phyloP scores from a whole-genome alignment of 1,140 invertebrate genomes.

The Trachymyrmex cornetzi region DNA sequence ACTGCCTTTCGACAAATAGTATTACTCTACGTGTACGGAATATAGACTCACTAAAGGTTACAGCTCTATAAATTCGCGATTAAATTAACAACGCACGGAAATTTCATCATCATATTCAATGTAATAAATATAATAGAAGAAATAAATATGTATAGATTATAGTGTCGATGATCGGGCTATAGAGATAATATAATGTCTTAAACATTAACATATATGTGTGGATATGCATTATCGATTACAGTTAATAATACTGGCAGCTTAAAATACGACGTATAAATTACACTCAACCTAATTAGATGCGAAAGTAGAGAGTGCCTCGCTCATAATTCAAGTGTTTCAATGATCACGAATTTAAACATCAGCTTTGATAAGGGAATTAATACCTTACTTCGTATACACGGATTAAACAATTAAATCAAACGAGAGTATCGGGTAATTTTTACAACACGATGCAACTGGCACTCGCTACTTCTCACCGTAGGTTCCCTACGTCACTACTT shows the following conservation, averaged over 20 bases:
- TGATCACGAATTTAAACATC: background rate
- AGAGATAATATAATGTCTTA: constrained; percentile 77
- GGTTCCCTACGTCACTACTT: constrained; percentile 37
- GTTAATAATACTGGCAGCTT: constrained; percentile 85
- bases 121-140: constrained; percentile 77
- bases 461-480: constrained; percentile 61
- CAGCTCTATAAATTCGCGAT: constrained; percentile 73
- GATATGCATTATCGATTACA: constrained; percentile 84
- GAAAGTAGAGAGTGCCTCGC: constrained; percentile 65
- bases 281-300: constrained; percentile 63
- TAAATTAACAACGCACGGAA: constrained; percentile 76
- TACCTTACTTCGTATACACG: background rate
- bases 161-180: constrained; percentile 73
- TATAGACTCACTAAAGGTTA: constrained; percentile 76
- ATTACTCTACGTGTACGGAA: constrained; percentile 63
- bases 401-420: constrained; percentile 49
- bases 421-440: background rate
- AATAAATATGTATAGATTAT: constrained; percentile 77
- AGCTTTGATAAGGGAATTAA: constrained; percentile 20
- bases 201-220: constrained; percentile 77
- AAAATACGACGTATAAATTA: constrained; percentile 78
- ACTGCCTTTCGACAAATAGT: constrained; percentile 56
- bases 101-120: constrained; percentile 65
- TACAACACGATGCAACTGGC: constrained; percentile 33
- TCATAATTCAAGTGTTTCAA: constrained; percentile 23